Base-by-base conservation (phyloP, 92 coral and sea anemone genomes). In the Epizoanthus ramosus region DNA sequence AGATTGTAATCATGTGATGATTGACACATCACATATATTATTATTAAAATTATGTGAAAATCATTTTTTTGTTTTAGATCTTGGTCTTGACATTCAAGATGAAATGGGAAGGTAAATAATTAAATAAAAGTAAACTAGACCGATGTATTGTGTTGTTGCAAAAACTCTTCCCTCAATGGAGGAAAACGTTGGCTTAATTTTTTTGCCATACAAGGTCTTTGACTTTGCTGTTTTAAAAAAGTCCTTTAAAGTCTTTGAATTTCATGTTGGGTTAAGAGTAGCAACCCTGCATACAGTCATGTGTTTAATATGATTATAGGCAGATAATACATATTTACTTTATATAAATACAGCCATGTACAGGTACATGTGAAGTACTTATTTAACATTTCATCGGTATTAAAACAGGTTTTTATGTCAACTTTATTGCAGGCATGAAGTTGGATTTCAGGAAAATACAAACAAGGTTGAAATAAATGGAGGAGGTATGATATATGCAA, bases 61-160 rank as follows among this genome's bases (percentile, higher is more conserved):
- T 17, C 15, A 58, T 17, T 43, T 14, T 82, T 33, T 17, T 4
- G 56, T 70, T 45, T 63, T 74, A 95, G 98, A 80, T 88, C 82
- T 93, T 73, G 98, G 98, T 25, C 85, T 95, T 79, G 98, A 95
- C 79, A 95, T 95, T 39, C 98, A 95, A 63, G 98, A 95, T 90
- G 98, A 95, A 83, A 95, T 95, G 98, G 98, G 98, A 73, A 92
- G 95, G 95, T 92, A 71, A 79, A 64, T 16, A 39, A 15, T 60
- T 8, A 18, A 14, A 2, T 3, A 50, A 31, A 17, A 63, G 35
- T 79, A 8, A 47, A 6, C 13, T 1, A 37, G 43, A 37, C 43
- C 5, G 4, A 37, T 37, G 43, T 37, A 37, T 37, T 23, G n/a
- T n/a, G 33, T 17, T 47, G 19, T 3, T 64, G 41, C 16, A 53